Base-by-base conservation (phyloP, 2,888 invertebrate species). In the Stomorhina lunata region DNA sequence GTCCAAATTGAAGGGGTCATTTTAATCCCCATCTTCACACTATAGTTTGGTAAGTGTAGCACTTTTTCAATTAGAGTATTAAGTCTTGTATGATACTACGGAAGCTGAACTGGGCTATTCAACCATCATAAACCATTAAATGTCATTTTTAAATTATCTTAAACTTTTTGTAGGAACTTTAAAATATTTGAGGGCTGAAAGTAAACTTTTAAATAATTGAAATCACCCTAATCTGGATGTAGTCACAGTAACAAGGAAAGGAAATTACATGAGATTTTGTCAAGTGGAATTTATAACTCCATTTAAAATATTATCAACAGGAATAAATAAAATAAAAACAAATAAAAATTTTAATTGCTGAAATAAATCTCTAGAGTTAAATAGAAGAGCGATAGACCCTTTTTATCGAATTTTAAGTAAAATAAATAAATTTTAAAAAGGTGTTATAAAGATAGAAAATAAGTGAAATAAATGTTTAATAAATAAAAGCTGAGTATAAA, bases 261-360 rank as follows among this genome's bases (percentile, higher is more conserved):
- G 45, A 75, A 68, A 75, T 69, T 76, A 57, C 57, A 71, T 50
- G 55, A 69, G 75, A 80, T 80, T 71, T 69, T 69, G 55, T 65
- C 75, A 57, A 80, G 57, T 48, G 75, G 65, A 75, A 80, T 80
- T 80, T 80, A 80, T 69, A 76, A 69, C 69, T 69, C 48, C 48
- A 45, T 63, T 43, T 80, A 68, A 27, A 63, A 77, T 43, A 63
- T 53, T 69, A 75, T 75, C 80, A 69, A 75, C 63, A 55, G 37
- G 17, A 75, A 80, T 63, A 75, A 68, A 80, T 45, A 80, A 73
- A 75, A 68, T 40, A 29, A 65, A 75, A 55, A 45, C 61, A 65
- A 80, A 75, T 75, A 80, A 76, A 65, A 80, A 80, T 75, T 63
- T 80, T 80, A 80, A 80, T 80, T 80, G 80, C 75, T 55, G 4